Evolutionary conservation across 92 coral and sea anemone species (phyloP).

Genomic region (Zoanthus solanderi): DNA sequence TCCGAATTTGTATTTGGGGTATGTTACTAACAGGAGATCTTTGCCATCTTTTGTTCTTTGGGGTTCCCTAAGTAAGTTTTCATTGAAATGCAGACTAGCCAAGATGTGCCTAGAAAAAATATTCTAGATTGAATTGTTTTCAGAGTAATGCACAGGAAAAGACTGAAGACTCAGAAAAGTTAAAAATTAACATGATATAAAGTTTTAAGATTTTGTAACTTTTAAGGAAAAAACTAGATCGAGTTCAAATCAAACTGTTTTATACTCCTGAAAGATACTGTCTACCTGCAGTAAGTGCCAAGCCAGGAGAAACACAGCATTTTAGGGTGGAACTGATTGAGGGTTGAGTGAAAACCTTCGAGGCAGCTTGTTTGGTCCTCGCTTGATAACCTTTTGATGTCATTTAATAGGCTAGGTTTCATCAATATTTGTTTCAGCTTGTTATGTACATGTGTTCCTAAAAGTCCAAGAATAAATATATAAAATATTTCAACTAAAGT

Average conservation of each 20-base stretch:
- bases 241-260: no score
- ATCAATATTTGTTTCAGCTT: background rate
- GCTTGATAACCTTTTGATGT: constrained; percentile 11
- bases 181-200: no score
- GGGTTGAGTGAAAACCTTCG: background rate
- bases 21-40: constrained; percentile 49
- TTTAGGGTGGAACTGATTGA: constrained; percentile 8
- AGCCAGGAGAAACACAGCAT: constrained; percentile 1
- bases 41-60: constrained; percentile 45
- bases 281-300: constrained; percentile 5
- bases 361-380: constrained; percentile 3
- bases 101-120: constrained; percentile 25
- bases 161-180: no score
- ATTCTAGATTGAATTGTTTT: no score
- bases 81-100: constrained; percentile 65
- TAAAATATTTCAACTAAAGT: background rate
- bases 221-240: no score
- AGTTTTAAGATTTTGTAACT: no score
- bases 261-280: background rate
- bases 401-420: background rate
- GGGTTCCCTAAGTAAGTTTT: constrained; percentile 54
- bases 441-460: background rate
- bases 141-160: no score
- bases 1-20: constrained; percentile 58
- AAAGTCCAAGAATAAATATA: background rate